phyloP scores from a whole-genome alignment of 1,140 invertebrate genomes.

The Trichomalopsis sarcophagae region DNA sequence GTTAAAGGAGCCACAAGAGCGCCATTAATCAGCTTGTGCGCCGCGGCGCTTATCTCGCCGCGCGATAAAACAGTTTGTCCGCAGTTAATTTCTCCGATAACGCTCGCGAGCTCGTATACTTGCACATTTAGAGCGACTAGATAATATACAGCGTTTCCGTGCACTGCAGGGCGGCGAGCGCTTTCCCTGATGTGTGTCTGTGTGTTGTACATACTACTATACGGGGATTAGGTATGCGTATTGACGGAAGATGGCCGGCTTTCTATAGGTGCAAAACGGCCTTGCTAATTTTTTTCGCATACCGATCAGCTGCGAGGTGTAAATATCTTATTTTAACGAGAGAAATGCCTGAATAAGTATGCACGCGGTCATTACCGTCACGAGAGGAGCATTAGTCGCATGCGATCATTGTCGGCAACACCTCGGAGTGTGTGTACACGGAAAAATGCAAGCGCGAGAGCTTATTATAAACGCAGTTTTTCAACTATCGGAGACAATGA shows the following conservation, averaged over 20 bases:
- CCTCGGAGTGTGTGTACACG: not conserved
- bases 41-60: constrained; percentile 48
- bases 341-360: too few species aligned
- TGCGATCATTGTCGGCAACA: not conserved
- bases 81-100: constrained; percentile 57
- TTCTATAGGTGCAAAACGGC: not conserved
- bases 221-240: not conserved
- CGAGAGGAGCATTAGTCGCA: not conserved
- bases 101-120: not conserved
- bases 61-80: constrained; percentile 58
- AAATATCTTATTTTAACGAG: too few species aligned
- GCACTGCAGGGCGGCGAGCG: not conserved
- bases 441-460: not conserved
- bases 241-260: constrained; percentile 12
- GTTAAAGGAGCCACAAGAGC: constrained; percentile 51
- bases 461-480: not conserved
- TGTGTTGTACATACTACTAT: too few species aligned
- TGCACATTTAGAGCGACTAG: not conserved
- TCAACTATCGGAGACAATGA: not conserved
- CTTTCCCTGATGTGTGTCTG: not conserved
- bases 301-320: too few species aligned
- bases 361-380: not conserved
- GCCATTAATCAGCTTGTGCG: constrained; percentile 53
- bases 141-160: not conserved
- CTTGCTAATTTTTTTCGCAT: too few species aligned